Base-by-base conservation (phyloP, 2,888 invertebrate genomes). In the Pristionchus fissidentatus region DNA sequence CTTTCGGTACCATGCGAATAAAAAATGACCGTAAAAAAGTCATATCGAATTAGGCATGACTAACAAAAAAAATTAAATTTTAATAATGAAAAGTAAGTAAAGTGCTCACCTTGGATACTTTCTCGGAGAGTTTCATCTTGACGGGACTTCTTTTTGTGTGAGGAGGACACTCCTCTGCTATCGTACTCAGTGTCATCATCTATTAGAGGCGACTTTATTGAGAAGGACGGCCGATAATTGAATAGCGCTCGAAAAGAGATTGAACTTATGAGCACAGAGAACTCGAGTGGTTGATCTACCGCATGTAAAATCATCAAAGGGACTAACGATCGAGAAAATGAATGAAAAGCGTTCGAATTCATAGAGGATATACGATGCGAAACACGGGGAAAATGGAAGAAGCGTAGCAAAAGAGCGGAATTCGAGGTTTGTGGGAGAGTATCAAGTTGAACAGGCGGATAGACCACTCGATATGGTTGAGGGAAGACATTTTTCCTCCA, bases 61-160 rank as follows among this genome's bases (percentile, higher is more conserved):
- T n/a, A n/a, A n/a, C n/a, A n/a, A n/a, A n/a, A n/a, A n/a, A n/a
- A n/a, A n/a, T n/a, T n/a, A n/a, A n/a, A 57, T 57, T 38, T 19
- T 52, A 32, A 55, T 5, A 57, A 8, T 2, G 4, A n/a, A 55
- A 75, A n/a, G 7, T 57, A 52, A 46, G 29, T 29, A 66, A 66
- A 38, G 15, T 22, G 32, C 57, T 22, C 5, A 85, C 85, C 84
- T 85, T 85, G 2, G 85, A 81, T 15, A 84, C 77, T 49, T 84
- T 85, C 43, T 85, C 85, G 15, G 85, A 84, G 46, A 85, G 52
- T 82, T 82, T 84, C 85, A 84, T 85, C 46, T 81, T 43, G 43
- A 22, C 62, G 32, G 80, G 46, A 43, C 43, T 81, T 41, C 29
- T 38, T 55, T 38, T 46, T 5, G n/a, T n/a, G 29, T 13, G 32